Evolutionary conservation across 2,113 vertebrate genomes (phyloP), one percentile per base, ranked within the genome.

Genomic region (Alethe castanea): DNA sequence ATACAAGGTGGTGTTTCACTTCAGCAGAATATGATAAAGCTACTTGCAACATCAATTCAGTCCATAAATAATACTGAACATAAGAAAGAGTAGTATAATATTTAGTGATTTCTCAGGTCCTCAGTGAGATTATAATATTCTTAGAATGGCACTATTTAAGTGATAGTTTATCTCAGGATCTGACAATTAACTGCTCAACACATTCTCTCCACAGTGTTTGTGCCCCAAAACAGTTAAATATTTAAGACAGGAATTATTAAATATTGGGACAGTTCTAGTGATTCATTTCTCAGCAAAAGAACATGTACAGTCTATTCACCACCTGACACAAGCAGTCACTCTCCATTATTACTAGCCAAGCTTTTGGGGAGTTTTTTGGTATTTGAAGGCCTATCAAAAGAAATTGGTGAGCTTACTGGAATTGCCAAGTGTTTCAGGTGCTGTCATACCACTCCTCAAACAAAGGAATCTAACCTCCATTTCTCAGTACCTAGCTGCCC

Each of bases 61-160:
- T 79, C 65, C 64, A 64, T 88, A 98, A 95, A 94, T 88, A 95
- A 96, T 90, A 96, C 42, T 81, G 71, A 94, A 50, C 5, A 12
- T 64, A 96, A 83, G 86, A 89, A 97, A 92, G 48, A 82, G 31
- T 52, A 85, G 60, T 66, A 85, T 94, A 92, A 95, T 76, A 79
- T 94, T 90, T 81, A 90, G 64, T 11, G 13, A 53, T 88, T 94
- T 91, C 74, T 86, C 82, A 92, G 57, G 91, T 92, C 90, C 82
- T 81, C 73, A 89, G 71, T 56, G 94, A 97, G 92, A 89, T 81
- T 94, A 97, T 92, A 96, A 95, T 86, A 66, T 92, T 95, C 85
- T 88, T 61, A 83, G 87, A 97, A 95, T 95, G 33, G 78, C 86
- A 92, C 74, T 66, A 95, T 95, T 98, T 96, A 97, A 96, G 96